Evolutionary conservation across 1,140 invertebrate species (phyloP).

Genomic region (Listronotus bonariensis): DNA sequence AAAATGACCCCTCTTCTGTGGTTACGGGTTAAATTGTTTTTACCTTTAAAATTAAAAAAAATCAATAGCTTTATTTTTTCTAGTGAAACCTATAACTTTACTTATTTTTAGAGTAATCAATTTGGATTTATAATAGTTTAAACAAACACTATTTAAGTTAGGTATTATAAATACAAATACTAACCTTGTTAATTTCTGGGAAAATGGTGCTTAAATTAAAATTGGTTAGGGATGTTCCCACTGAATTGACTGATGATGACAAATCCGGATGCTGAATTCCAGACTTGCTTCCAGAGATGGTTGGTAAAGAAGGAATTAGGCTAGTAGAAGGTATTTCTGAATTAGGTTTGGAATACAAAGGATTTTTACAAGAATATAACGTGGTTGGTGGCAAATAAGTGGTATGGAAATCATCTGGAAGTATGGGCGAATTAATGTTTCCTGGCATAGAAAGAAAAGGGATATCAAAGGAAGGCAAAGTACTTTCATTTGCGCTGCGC

Average conservation of each 20-base stretch:
- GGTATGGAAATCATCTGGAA: slow-evolving; percentile 54
- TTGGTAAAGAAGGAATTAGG: slow-evolving; percentile 43
- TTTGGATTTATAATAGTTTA: background rate
- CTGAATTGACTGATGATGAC: slow-evolving; percentile 47
- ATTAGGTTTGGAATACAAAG: slow-evolving; percentile 47
- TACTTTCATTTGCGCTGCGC: slow-evolving; percentile 37
- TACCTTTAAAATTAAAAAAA: too few relatives aligned
- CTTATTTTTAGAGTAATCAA: background rate
- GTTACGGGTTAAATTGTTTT: too few relatives aligned
- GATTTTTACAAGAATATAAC: slow-evolving; percentile 51
- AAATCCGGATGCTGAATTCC: slow-evolving; percentile 49
- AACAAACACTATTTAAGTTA: background rate
- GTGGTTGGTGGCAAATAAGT: slow-evolving; percentile 50
- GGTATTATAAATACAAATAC: background rate
- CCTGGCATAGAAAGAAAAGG: slow-evolving; percentile 52
- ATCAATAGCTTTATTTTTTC: too few relatives aligned
- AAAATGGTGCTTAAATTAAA: slow-evolving; percentile 73
- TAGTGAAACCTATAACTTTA: too few relatives aligned
- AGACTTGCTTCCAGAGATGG: slow-evolving; percentile 37
- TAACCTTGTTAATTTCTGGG: slow-evolving; percentile 71
- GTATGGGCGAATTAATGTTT: slow-evolving; percentile 53
- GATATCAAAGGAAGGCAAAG: slow-evolving; percentile 50
- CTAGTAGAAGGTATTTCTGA: slow-evolving; percentile 34
- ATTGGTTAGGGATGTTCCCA: slow-evolving; percentile 65
- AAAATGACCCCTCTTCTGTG: too few relatives aligned